Base-by-base conservation (phyloP, 1,140 invertebrate genomes). In the Linepithema humile region DNA sequence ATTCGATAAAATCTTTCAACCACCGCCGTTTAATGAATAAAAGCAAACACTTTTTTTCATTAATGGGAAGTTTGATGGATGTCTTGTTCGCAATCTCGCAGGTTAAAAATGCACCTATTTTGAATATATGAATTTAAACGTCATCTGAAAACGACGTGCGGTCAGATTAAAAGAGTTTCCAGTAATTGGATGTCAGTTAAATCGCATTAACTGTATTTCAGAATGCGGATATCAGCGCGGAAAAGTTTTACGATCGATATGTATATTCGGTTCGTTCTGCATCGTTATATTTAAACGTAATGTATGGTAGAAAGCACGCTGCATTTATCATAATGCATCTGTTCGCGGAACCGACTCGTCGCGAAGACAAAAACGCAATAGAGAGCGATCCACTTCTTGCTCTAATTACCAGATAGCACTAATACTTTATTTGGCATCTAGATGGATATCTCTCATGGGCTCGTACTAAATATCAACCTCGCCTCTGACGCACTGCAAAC, bases 121-220 rank as follows among this genome's bases (percentile, higher is more conserved):
- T 29, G 10, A 55, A 57, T 55, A 69, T 77, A 9, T 32, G 5
- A 38, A 12, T 3, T 67, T 53, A 20, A 62, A 60, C 9, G 53
- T 45, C 9, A 6, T 9, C 20, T n/a, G 15, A 80, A 70, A 80
- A 32, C 23, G 1, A 40, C 48, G n/a, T 2, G 9, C 10, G 15
- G 12, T 1, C 20, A 23, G 50, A 70, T 70, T 70, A 57, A 38
- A 70, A 38, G 4, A 70, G 20, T 70, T 70, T 32, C 12, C 23
- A n/a, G 10, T 17, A 80, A 67, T 55, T 50, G 10, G n/a, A 69
- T 32, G n/a, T 55, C 62, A 69, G 6, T 69, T 78, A 53, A 80
- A 40, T 57, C 35, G 23, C 17, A 12, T 43, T 69, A 55, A 78
- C n/a, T 62, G 23, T 9, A 60, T 55, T 69, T 53, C 38, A 29